Conservation (phyloP, 2,888 invertebrate species). For the Ormia ochracea region DNA sequence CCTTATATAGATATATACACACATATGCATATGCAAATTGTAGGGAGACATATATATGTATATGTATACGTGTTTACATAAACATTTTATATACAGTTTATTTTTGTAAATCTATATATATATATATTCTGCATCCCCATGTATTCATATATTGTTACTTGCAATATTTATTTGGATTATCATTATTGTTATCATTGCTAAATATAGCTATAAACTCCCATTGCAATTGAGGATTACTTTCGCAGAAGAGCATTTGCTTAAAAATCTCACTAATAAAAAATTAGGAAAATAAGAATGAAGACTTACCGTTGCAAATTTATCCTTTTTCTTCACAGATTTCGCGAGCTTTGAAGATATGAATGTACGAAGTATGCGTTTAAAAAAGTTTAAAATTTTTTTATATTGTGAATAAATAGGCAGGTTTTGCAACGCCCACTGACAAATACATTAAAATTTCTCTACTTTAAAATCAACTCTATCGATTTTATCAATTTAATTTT, state of each 20-base stretch:
- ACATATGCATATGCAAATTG: too few species aligned
- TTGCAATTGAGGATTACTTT: not conserved
- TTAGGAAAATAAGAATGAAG: slow-evolving; percentile 48
- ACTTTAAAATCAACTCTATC: not conserved
- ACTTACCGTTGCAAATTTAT: slow-evolving; percentile 53
- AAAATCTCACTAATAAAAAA: not conserved
- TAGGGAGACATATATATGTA: too few species aligned
- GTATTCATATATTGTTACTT: not conserved
- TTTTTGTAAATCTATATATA: too few species aligned
- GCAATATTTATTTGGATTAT: not conserved
- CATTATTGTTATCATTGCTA: slow-evolving; percentile 13
- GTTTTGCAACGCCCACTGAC: slow-evolving; percentile 26
- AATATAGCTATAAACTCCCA: slow-evolving; percentile 6
- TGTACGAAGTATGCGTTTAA: not conserved
- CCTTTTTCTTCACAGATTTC: not conserved
- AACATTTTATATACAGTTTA: too few species aligned
- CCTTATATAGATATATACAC: too few species aligned
- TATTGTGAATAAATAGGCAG: not conserved
- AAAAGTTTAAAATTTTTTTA: not conserved
- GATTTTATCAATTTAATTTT: slow-evolving; percentile 32
- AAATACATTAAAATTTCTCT: not conserved
- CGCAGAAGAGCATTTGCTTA: slow-evolving; percentile 9
- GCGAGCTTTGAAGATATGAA: not conserved
- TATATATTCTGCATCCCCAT: not conserved
- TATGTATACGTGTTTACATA: too few species aligned